These are phyloP conservation scores for Platichthys stellatus DNA, from an alignment of 2,113 vertebrate species.

Conservation along the genomic window DNA sequence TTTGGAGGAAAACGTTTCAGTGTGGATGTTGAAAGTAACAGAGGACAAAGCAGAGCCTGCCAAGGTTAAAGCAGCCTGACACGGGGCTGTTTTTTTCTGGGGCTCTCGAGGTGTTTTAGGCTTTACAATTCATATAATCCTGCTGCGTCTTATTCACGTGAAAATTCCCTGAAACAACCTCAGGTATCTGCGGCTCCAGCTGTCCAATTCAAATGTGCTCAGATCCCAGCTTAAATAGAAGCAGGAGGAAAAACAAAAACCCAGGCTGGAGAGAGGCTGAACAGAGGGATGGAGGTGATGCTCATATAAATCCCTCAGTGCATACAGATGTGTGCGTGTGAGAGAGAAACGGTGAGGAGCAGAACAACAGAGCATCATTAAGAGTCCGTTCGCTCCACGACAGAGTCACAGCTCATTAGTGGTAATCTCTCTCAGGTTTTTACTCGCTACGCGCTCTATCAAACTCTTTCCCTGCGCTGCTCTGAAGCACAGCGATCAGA, in stretches of 20 bases:
- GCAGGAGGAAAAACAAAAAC: conserved; percentile 17
- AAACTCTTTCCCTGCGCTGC: conserved; percentile 39
- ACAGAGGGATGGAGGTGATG: conserved; percentile 40
- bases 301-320: conserved; percentile 5
- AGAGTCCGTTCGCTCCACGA: conserved; percentile 40
- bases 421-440: conserved; percentile 62
- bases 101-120: conserved; percentile 30
- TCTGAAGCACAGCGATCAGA: conserved; percentile 25
- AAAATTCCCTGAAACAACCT: conserved; percentile 25
- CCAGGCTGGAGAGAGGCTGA: conserved; percentile 3
- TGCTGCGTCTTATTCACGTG: background rate
- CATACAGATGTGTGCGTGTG: conserved; percentile 17
- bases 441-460: conserved; percentile 28
- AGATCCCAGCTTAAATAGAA: conserved; percentile 37
- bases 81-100: conserved; percentile 23
- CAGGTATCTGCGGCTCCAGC: conserved; percentile 47
- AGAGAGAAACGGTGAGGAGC: conserved; percentile 13
- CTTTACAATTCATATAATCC: conserved; percentile 32
- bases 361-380: conserved; percentile 53
- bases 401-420: conserved; percentile 70
- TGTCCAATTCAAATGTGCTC: conserved; percentile 33
- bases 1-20: conserved; percentile 52
- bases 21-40: conserved; percentile 57
- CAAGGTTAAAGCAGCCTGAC: conserved; percentile 4
- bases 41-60: conserved; percentile 46